Percentiles rank a stretch among this genome's conserved stretches.
These are phyloP conservation scores for Ceratina calcarata DNA, from an alignment of 1,140 invertebrate species.

Conservation along the genomic window DNA sequence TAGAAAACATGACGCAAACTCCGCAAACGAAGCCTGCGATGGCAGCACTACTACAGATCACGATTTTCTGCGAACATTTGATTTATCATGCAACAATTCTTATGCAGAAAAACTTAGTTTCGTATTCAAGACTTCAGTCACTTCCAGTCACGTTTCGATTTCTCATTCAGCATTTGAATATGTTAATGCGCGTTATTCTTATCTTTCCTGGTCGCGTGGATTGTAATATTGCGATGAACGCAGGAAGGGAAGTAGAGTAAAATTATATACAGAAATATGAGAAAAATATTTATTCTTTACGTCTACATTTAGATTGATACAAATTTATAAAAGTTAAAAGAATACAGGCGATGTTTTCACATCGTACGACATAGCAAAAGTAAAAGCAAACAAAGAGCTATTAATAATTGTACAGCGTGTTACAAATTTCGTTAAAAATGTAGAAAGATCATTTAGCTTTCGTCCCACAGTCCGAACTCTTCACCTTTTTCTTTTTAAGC, in stretches of 20 bases:
- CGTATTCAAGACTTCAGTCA: too few relatives aligned
- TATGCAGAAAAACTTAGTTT: too few relatives aligned
- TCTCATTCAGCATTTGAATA: background rate
- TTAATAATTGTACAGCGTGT: conserved; percentile 19
- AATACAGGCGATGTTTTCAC: too few relatives aligned
- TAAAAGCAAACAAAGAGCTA: background rate
- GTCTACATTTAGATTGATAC: conserved; percentile 2
- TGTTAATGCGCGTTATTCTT: background rate
- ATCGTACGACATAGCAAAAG: background rate
- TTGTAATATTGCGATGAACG: background rate
- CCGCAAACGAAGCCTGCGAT: background rate
- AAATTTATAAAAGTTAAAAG: conserved; percentile 3
- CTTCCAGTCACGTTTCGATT: too few relatives aligned
- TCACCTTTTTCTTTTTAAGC: conserved; percentile 2
- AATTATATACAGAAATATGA: background rate
- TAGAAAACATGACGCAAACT: conserved; percentile 52
- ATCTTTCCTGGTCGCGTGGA: too few relatives aligned
- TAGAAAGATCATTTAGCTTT: background rate
- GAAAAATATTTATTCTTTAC: conserved; percentile 22
- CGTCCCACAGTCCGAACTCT: background rate
- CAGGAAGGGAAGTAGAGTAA: background rate
- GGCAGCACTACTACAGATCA: conserved; percentile 14
- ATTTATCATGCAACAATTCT: background rate
- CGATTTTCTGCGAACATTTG: background rate
- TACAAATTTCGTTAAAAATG: conserved; percentile 1